Base-by-base conservation (phyloP, 2,888 invertebrate genomes). In the Euphydryas editha region DNA sequence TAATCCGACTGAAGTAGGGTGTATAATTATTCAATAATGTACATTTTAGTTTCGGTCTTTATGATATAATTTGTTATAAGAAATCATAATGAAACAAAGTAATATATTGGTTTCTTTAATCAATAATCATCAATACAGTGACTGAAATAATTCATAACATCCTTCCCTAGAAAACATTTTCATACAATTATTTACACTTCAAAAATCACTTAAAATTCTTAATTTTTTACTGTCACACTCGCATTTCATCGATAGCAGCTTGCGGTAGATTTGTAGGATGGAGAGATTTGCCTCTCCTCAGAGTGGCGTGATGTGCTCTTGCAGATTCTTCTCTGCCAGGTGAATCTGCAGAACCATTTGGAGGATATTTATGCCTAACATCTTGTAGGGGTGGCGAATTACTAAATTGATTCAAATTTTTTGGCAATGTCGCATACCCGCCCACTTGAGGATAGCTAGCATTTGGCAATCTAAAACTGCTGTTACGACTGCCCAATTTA, bases 241-340 rank as follows among this genome's bases (percentile, higher is more conserved):
- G 94, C 97, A 97, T 97, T 93, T 97, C 97, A 86, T 96, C 96
- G 90, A 97, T 97, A 70, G 96, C 96, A 74, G 97, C 97, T 84
- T 96, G 96, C 59, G 96, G 96, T 85, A 96, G 95, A 83, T 94
- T 93, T 80, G 95, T 93, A 68, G 93, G 91, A 68, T 94, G 93
- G 66, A 86, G 92, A 81, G 87, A 73, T 68, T 88, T 92, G 17
- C 90, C 89, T 72, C 90, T 81, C 44, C 91, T 85, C 8, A 93
- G 82, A 65, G 86, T 91, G 56, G 88, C 90, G 73, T 93, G 93
- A 58, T 90, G 87, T 42, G 80, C 81, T 65, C 83, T 80, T 54
- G 78, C 65, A 6, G 73, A 81, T 64, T 77, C 76, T 30, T 79
- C 86, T 71, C 83, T 83, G 67, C 84, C 80, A 20, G 88, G 87